Base-by-base conservation (phyloP, 2,888 invertebrate species). In the Elysia crispata region DNA sequence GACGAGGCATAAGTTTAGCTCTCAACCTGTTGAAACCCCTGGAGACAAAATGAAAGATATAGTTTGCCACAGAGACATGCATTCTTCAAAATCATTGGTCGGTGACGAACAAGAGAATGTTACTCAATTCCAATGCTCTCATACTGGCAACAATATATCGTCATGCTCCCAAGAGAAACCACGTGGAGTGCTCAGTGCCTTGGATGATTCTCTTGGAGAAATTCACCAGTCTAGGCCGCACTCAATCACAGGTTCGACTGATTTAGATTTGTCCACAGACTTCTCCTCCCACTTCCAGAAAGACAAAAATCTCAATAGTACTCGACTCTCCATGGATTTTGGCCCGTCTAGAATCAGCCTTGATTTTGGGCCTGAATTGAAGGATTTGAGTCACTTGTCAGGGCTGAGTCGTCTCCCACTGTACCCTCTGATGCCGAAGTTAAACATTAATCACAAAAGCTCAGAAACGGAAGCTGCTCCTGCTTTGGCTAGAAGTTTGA, bases 311-410 rank as follows among this genome's bases (percentile, higher is more conserved):
- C 50, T 80, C 1, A 76, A 80, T 62, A 80, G 80, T 25, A 80
- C 80, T 13, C 67, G 80, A 20, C 60, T 80, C n/a, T 80, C 80
- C 28, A 31, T 80, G 64, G 76, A 76, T 57, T 80, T 80, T 69
- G 80, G 80, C 11, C 49, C 41, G 30, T 60, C 76, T 30, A 57
- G 30, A 13, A 30, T 80, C 25, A 76, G 76, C 18, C 50, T 76
- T 6, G 75, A 76, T 50, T 62, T 62, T 18, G 80, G 75, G 23
- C 80, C 80, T 23, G 80, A 80, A 74, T 13, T 80, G 41, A 80
- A 76, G 41, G 80, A 80, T 49, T n/a, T 80, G 76, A 80, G 80
- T 50, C 60, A 80, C 70, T 25, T 80, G 23, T 74, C 69, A 31
- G 76, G 75, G 6, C 33, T 80, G n/a, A 62, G 70, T 23, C 79